Conservation (phyloP, 2,888 invertebrate species). For the Anorthoa munda region DNA sequence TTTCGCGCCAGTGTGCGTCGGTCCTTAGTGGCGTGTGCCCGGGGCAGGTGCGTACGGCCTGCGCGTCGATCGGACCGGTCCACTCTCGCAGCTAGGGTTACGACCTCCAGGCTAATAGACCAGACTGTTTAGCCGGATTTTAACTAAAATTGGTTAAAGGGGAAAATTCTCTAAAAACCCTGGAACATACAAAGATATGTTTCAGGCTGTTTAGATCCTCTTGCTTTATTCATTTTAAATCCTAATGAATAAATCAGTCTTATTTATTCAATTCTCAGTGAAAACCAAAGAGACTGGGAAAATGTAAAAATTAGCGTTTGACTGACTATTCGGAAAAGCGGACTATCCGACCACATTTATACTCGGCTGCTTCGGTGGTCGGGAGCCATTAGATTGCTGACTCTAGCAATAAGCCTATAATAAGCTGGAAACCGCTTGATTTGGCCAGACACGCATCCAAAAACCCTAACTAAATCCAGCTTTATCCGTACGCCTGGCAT, state of each 20-base stretch:
- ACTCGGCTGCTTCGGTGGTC: too few species aligned
- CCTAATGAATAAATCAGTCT: background rate
- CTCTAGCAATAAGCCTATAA: background rate
- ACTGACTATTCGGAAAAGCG: too few species aligned
- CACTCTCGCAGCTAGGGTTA: constrained; percentile 44
- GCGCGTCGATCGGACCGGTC: constrained; percentile 74
- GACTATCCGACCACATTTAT: too few species aligned
- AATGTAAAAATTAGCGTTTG: background rate
- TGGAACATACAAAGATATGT: too few species aligned
- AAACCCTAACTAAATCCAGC: too few species aligned
- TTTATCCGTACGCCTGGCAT: background rate
- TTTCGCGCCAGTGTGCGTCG: constrained; percentile 71
- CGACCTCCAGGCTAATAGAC: background rate
- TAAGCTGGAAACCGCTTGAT: background rate
- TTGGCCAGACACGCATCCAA: background rate
- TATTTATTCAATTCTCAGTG: background rate
- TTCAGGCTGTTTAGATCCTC: too few species aligned
- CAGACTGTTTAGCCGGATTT: background rate
- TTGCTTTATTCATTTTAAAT: too few species aligned
- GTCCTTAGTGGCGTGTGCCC: constrained; percentile 86
- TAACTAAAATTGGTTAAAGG: too few species aligned
- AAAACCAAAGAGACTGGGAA: background rate
- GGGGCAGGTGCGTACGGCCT: constrained; percentile 87
- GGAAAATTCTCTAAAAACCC: too few species aligned
- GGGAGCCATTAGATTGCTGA: too few species aligned